Base-by-base conservation (phyloP, 2,797 vertebrate genomes). In the Cheirogaleus major region DNA sequence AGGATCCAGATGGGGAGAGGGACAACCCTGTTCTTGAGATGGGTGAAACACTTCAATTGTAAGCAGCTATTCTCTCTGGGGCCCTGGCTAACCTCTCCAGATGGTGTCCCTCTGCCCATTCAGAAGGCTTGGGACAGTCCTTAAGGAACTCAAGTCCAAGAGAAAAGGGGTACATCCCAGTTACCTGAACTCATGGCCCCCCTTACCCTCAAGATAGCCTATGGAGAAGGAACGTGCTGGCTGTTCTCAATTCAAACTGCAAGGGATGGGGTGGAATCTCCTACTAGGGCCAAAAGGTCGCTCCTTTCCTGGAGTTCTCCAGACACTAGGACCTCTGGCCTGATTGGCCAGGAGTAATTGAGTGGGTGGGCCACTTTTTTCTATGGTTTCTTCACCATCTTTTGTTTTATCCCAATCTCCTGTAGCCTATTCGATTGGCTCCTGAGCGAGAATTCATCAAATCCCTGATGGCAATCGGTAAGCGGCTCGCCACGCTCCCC, bases 381-480 rank as follows among this genome's bases (percentile, higher is more conserved):
- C 82, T 93, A 0, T 65, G 69, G 27, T 75, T 85, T 84, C 73
- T 81, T 96, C 5, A 94, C 67, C 10, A 0, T 75, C 11, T 95
- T 83, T 72, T 89, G 9, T 95, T 90, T 81, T 22, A 35, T 50
- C 45, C 70, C 65, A 52, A 83, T 78, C 73, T 25, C 2, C 27
- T 67, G 8, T 97, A 99, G 99, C 99, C 99, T 0, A 98, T 99
- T 91, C 99, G 99, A 15, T 98, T 99, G 35, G 99, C 99, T 0
- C 99, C 99, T 1, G 99, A 99, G 98, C 97, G 99, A 9, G 99
- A 99, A 57, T 99, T 99, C 98, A 99, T 99, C 92, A 99, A 99
- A 97, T 99, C 99, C 0, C 99, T 99, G 97, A 99, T 99, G 98
- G 99, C 99, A 10, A 99, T 99, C 4, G 99, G 99, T 86, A 99